These are phyloP conservation scores for Sinotaia quadrata DNA, from an alignment of 2,888 invertebrate species.

Conservation along the genomic window DNA sequence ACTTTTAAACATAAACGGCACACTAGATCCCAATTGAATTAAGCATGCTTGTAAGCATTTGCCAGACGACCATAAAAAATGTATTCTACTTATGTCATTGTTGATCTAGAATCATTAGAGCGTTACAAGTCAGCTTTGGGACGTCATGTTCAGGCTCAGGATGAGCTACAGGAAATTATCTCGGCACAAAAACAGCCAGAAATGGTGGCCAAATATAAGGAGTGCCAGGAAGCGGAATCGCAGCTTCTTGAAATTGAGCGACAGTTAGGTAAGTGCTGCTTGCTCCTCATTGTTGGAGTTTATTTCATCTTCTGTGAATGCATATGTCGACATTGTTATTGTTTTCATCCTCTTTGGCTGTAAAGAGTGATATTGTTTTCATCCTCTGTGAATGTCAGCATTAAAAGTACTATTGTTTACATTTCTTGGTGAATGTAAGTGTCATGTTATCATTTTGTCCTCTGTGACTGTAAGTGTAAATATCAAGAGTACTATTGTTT, in stretches of 20 bases:
- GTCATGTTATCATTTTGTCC: no score
- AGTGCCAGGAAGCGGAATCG: constrained; percentile 65
- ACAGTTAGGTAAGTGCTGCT: constrained; percentile 60
- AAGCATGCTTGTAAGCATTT: no score
- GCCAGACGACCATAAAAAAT: no score
- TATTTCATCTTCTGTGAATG: no score
- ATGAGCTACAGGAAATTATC: constrained; percentile 65
- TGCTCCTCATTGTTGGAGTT: background rate
- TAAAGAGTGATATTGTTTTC: no score
- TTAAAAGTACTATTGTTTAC: no score
- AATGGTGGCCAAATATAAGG: constrained; percentile 65
- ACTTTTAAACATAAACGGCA: no score
- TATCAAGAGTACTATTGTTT: no score
- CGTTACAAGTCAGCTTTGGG: constrained; percentile 54
- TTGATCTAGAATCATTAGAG: constrained; percentile 59
- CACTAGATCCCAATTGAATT: no score
- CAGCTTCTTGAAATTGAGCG: constrained; percentile 62
- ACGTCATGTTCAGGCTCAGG: constrained; percentile 54
- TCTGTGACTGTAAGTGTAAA: no score
- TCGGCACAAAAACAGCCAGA: constrained; percentile 59
- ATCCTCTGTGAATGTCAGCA: no score
- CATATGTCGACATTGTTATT: constrained; percentile 1
- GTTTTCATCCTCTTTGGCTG: background rate
- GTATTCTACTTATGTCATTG: background rate
- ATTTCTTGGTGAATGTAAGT: no score